phyloP scores from a whole-genome alignment of 2,797 vertebrate genomes.

The Diceros bicornis region DNA sequence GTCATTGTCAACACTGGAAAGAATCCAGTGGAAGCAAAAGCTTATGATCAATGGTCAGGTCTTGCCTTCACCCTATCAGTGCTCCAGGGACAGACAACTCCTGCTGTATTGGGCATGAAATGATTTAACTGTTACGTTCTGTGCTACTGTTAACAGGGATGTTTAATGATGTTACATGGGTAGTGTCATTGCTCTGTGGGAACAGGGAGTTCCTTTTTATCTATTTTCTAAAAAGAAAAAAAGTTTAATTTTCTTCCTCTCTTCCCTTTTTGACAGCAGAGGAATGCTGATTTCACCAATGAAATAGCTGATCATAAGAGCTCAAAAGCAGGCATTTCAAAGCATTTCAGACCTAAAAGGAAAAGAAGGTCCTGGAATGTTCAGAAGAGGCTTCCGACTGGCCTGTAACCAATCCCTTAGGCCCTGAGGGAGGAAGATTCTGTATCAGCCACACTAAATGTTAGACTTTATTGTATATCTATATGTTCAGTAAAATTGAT shows the following conservation, averaged over 20 bases:
- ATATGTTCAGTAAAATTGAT: background rate
- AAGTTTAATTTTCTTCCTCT: slow-evolving; percentile 13
- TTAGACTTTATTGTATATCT: background rate
- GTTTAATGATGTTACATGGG: background rate
- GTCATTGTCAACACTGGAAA: background rate
- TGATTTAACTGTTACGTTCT: slow-evolving; percentile 32
- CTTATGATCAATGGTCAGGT: background rate
- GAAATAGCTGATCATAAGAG: background rate
- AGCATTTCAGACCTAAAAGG: background rate
- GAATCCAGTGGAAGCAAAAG: slow-evolving; percentile 43
- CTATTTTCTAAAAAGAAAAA: background rate
- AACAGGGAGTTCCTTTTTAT: background rate
- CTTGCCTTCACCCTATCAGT: background rate
- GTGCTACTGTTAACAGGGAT: background rate
- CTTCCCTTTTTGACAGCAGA: background rate
- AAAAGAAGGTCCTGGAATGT: background rate
- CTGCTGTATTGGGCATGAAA: slow-evolving; percentile 3
- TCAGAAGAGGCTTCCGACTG: background rate
- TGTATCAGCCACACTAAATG: background rate
- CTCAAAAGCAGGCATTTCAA: slow-evolving; percentile 6
- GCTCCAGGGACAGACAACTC: background rate
- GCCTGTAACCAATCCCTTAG: background rate
- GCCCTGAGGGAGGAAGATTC: background rate
- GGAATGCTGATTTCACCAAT: background rate
- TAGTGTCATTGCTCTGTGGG: background rate